A percentile compares a stretch with the other conserved stretches of the same genome.
These are phyloP conservation scores for Speoplatyrhinus poulsoni DNA, from an alignment of 2,113 vertebrate genomes.

Conservation along the genomic window DNA sequence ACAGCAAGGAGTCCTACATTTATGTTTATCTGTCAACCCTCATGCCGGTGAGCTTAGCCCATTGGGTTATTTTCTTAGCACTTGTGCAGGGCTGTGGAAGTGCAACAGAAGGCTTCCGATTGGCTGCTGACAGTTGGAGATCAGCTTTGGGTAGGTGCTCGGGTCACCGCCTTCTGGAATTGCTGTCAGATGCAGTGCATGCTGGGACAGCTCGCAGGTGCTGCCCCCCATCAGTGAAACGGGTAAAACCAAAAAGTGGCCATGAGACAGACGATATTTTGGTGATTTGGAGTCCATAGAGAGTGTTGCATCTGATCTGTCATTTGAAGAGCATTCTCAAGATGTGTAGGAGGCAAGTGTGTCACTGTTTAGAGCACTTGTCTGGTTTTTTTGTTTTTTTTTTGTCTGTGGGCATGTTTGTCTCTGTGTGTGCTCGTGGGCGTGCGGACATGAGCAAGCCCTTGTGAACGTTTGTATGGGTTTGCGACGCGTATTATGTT, in stretches of 20 bases:
- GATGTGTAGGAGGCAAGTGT: conserved; percentile 54
- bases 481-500: too few relatives aligned
- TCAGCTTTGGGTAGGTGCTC: conserved; percentile 7
- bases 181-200: conserved; percentile 34
- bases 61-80: conserved; percentile 8
- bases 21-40: not conserved
- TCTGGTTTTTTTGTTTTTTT: conserved; percentile 39
- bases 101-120: conserved; percentile 10
- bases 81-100: not conserved
- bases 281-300: conserved; percentile 31
- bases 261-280: conserved; percentile 23
- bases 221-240: conserved; percentile 13
- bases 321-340: conserved; percentile 30
- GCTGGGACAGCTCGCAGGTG: conserved; percentile 31
- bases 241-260: conserved; percentile 18
- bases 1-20: conserved; percentile 4
- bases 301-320: conserved; percentile 29
- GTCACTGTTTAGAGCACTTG: conserved; percentile 31
- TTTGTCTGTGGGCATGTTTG: conserved; percentile 51
- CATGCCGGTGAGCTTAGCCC: not conserved
- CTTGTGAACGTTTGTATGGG: not conserved
- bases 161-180: conserved; percentile 35
- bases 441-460: not conserved
- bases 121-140: conserved; percentile 18
- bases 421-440: not conserved